Conservation (phyloP, 2,797 vertebrate species). For the Falco novaeseelandiae region DNA sequence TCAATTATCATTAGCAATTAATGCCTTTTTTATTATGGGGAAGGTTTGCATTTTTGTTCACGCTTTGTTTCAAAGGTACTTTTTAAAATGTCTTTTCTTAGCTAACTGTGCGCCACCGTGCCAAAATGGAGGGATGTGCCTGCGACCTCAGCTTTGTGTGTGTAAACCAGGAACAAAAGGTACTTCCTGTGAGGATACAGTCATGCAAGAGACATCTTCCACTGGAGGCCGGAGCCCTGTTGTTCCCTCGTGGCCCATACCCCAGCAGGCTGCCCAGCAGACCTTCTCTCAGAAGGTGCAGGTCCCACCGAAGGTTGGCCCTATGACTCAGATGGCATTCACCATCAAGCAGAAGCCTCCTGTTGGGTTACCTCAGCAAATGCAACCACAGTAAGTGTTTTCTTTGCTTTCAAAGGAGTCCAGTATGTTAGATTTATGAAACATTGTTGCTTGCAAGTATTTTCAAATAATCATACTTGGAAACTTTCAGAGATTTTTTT, state of each 20-base stretch:
- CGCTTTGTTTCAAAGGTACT: slow-evolving; percentile 30
- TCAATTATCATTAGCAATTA: neutral
- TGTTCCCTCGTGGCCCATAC: slow-evolving; percentile 83
- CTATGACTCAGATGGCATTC: slow-evolving; percentile 89
- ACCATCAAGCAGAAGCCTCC: slow-evolving; percentile 88
- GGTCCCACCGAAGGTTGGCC: slow-evolving; percentile 73
- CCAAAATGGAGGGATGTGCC: slow-evolving; percentile 97
- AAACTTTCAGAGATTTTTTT: neutral
- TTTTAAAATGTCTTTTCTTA: slow-evolving; percentile 73
- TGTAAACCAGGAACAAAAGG: slow-evolving; percentile 94
- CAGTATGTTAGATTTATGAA: neutral
- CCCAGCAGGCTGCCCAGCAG: slow-evolving; percentile 84
- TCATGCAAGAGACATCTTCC: slow-evolving; percentile 76
- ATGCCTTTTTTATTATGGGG: neutral
- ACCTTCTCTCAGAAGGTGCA: slow-evolving; percentile 76
- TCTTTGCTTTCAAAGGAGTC: neutral
- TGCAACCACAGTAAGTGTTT: slow-evolving; percentile 91
- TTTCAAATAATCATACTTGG: neutral
- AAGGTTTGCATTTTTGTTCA: neutral
- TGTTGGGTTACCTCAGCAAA: slow-evolving; percentile 81
- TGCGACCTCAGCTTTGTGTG: slow-evolving; percentile 93
- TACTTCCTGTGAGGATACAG: slow-evolving; percentile 86
- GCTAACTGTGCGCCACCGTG: slow-evolving; percentile 94
- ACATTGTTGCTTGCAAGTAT: neutral
- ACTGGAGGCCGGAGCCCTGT: slow-evolving; percentile 74